phyloP scores from a whole-genome alignment of 2,113 vertebrate species.

The Eulemur rufifrons region DNA sequence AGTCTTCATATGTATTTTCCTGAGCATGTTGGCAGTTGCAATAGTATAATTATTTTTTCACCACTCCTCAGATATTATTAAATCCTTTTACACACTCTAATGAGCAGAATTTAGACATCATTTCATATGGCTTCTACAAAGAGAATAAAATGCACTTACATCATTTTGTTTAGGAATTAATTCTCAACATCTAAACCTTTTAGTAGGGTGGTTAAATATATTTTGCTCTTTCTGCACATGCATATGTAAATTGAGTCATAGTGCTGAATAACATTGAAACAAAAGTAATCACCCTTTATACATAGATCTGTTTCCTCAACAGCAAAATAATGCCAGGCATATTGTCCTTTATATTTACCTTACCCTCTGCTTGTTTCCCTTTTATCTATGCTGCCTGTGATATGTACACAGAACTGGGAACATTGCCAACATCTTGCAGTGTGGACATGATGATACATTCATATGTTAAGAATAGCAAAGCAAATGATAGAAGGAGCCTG shows the following conservation, averaged over 20 bases:
- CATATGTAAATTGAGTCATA: background rate
- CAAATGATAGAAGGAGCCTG: background rate
- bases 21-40: background rate
- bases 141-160: background rate
- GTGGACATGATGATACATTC: background rate
- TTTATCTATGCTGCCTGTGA: background rate
- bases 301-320: background rate
- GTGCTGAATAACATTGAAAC: background rate
- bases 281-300: background rate
- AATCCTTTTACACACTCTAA: conserved; percentile 9
- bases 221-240: background rate
- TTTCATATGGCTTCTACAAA: background rate
- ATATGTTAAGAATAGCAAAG: background rate
- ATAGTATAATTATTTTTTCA: background rate
- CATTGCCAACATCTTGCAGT: background rate
- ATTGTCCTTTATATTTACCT: background rate
- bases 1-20: background rate
- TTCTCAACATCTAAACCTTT: background rate
- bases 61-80: conserved; percentile 51
- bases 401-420: background rate
- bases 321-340: background rate
- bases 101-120: conserved; percentile 38
- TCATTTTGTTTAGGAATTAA: background rate
- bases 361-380: background rate
- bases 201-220: background rate